Evolutionary conservation across 2,888 invertebrate species (phyloP), one percentile per base, ranked within the genome.

Genomic region (Apoda limacodes): DNA sequence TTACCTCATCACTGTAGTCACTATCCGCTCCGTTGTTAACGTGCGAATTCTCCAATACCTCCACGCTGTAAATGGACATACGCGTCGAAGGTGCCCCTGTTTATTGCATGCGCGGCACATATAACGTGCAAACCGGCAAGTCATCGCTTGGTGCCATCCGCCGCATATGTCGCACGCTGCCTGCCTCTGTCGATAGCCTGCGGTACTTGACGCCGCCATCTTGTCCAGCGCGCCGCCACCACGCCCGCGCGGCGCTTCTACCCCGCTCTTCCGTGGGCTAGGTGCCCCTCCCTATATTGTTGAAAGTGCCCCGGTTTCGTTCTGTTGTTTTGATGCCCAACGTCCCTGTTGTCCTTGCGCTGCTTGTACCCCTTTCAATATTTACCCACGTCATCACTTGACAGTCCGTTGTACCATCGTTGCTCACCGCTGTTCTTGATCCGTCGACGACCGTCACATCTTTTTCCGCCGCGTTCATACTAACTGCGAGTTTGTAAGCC

Each of bases 381-480:
- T 5, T 5, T 7, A 5, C 17, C 17, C 17, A 5, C 17, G 5
- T 17, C 5, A 17, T 17, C 17, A 17, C 5, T 7, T 17, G 17
- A 17, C 17, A 17, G 7, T 17, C 17, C 5, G 17, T 17, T 17
- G 17, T 17, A 5, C 5, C 7, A 7, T 5, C 17, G 7, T 17
- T 7, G 17, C 17, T 17, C 7, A 7, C 17, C 7, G 31, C 22
- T 9, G n/a, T 13, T 10, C 12, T 30, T 9, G 26, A 13, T 5
- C 25, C 26, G n/a, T 28, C 10, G 10, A 34, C 15, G 6, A 25
- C 15, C 6, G 37, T 37, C 11, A 35, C 37, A 13, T 38, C 27
- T 22, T 28, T 38, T 20, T 41, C 40, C 6, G 35, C 40, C 14
- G 41, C 32, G 12, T 38, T 38, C 22, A 41, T 21, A 7, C 28